Conservation (phyloP, 30 jellyfish, hydroid and myxozoan genomes). For the Chironex yamaguchii region DNA sequence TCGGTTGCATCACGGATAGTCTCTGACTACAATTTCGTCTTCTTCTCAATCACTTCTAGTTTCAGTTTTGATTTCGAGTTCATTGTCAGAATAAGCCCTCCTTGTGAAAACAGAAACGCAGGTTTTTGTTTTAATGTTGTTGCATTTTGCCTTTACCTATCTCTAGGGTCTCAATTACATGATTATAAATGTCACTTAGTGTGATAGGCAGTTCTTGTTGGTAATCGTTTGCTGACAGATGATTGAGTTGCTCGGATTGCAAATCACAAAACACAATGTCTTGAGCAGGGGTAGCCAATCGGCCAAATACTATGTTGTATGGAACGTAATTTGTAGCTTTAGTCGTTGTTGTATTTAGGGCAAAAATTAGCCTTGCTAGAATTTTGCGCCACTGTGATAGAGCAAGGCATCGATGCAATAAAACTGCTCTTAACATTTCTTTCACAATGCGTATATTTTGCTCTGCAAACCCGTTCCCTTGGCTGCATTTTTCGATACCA, state of each 20-base stretch:
- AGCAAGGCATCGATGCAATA: slow-evolving; percentile 69
- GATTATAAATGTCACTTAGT: slow-evolving; percentile 5
- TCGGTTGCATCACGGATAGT: background rate
- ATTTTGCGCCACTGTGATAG: slow-evolving; percentile 64
- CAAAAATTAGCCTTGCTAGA: slow-evolving; percentile 57
- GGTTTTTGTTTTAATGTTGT: slow-evolving; percentile 51
- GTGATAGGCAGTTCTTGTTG: background rate
- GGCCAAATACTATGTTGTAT: slow-evolving; percentile 55
- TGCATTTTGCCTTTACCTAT: slow-evolving; percentile 44
- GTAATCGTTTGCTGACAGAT: slow-evolving; percentile 1
- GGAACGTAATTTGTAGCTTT: slow-evolving; percentile 18
- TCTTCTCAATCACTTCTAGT: background rate
- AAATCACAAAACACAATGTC: slow-evolving; percentile 43
- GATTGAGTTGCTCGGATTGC: slow-evolving; percentile 4
- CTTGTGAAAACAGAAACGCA: no score
- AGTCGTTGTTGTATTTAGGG: slow-evolving; percentile 45
- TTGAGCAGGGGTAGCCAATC: slow-evolving; percentile 64
- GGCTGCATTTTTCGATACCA: no score
- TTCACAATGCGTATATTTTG: slow-evolving; percentile 19
- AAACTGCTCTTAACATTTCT: slow-evolving; percentile 69
- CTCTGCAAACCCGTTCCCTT: slow-evolving; percentile 49
- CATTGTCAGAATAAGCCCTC: background rate
- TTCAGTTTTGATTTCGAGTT: background rate
- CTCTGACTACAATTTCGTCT: background rate
- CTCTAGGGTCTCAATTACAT: slow-evolving; percentile 32